phyloP scores from a whole-genome alignment of 2,888 invertebrate species.

The Axea sp. region DNA sequence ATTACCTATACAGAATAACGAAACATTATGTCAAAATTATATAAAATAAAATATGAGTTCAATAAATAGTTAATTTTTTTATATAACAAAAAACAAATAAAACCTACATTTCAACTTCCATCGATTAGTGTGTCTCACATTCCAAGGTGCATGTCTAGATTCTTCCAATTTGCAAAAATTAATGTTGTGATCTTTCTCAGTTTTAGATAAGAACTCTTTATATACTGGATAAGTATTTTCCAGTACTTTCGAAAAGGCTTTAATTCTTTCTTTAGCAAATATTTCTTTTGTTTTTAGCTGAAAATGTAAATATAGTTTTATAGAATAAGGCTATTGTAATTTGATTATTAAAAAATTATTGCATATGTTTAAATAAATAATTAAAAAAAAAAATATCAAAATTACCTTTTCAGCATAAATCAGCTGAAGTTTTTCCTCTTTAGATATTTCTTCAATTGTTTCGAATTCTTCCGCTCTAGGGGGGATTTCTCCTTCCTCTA shows the following conservation, averaged over 20 bases:
- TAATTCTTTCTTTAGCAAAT: slow-evolving; percentile 71
- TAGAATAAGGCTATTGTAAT: no score
- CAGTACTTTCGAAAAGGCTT: slow-evolving; percentile 72
- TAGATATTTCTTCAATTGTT: slow-evolving; percentile 52
- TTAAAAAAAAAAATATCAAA: background rate
- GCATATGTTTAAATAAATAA: no score
- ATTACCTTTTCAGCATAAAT: slow-evolving; percentile 58
- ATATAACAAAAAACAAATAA: background rate
- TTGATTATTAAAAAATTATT: no score
- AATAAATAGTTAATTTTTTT: slow-evolving; percentile 7
- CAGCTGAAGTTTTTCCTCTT: slow-evolving; percentile 61
- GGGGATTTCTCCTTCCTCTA: slow-evolving; percentile 53
- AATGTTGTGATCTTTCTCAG: slow-evolving; percentile 64
- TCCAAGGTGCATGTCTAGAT: slow-evolving; percentile 71
- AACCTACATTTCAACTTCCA: slow-evolving; percentile 77
- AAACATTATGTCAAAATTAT: no score
- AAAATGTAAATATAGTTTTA: slow-evolving; percentile 45
- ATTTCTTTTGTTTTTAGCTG: slow-evolving; percentile 71
- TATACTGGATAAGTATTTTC: slow-evolving; percentile 74
- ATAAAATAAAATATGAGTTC: no score
- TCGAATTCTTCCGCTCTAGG: slow-evolving; percentile 50
- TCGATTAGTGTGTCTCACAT: slow-evolving; percentile 73
- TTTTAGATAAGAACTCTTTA: slow-evolving; percentile 72
- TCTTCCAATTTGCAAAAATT: slow-evolving; percentile 73
- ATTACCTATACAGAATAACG: slow-evolving; percentile 31